Evolutionary conservation across 2,113 vertebrate species (phyloP).

Genomic region (Uropsilus gracilis): DNA sequence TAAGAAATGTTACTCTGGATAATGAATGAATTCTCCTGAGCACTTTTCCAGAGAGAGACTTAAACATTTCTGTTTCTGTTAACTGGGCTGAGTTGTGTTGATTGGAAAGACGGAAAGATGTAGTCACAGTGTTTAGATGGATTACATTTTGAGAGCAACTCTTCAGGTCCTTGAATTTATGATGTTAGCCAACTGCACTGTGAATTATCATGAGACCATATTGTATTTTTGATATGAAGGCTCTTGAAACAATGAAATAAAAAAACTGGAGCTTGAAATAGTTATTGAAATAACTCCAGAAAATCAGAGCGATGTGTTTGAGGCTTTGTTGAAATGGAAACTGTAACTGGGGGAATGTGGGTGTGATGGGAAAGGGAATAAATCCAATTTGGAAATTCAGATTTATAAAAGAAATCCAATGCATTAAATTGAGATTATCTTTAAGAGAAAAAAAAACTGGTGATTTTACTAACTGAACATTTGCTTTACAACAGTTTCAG

Average conservation of each 20-base stretch:
- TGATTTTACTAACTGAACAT: not conserved
- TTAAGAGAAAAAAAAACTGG: not conserved
- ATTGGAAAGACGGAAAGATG: not conserved
- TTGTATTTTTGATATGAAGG: not conserved
- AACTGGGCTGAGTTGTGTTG: not conserved
- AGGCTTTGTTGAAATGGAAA: not conserved
- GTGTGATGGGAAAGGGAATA: too few species aligned
- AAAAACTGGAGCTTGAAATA: not conserved
- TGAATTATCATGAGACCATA: not conserved
- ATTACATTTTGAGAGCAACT: not conserved
- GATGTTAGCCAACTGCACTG: not conserved
- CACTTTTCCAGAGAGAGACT: slow-evolving; percentile 24
- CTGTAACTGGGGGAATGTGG: not conserved
- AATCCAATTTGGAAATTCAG: slow-evolving; percentile 9
- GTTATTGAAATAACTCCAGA: not conserved
- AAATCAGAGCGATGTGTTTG: not conserved
- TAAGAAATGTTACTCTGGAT: not conserved
- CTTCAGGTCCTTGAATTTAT: not conserved
- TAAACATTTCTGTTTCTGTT: not conserved
- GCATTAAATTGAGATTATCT: not conserved
- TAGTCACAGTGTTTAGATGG: not conserved
- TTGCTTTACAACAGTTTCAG: slow-evolving; percentile 2
- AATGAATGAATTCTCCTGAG: not conserved
- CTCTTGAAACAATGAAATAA: not conserved
- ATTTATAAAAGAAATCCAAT: slow-evolving; percentile 1